Evolutionary conservation across 2,797 vertebrate species (phyloP).

Genomic region (Loris lydekkerianus): DNA sequence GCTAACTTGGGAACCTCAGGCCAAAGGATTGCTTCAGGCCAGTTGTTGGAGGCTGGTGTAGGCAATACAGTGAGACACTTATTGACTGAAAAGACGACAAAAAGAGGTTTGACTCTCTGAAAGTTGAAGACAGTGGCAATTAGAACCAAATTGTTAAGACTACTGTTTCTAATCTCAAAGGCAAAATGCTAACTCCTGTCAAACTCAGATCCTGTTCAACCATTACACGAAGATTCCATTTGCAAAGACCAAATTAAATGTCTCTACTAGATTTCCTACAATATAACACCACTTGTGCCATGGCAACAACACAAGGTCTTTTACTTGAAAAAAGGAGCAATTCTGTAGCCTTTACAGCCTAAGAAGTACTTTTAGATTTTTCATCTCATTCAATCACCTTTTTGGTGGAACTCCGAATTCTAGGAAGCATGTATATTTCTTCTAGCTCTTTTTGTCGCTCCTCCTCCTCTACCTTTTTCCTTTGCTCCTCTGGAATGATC

Average conservation of each 20-base stretch:
- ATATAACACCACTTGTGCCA: background rate
- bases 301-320: background rate
- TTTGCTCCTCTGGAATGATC: constrained; percentile 97
- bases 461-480: constrained; percentile 96
- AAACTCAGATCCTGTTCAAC: background rate
- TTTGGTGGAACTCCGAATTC: constrained; percentile 98
- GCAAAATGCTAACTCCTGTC: background rate
- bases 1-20: background rate
- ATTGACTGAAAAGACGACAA: background rate
- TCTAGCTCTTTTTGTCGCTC: constrained; percentile 97
- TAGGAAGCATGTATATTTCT: constrained; percentile 98
- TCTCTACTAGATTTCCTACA: background rate
- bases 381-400: constrained; percentile 88
- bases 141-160: background rate
- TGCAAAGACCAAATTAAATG: background rate
- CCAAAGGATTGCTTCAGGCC: background rate
- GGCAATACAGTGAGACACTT: background rate
- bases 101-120: background rate
- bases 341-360: background rate
- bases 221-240: background rate
- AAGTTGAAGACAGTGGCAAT: background rate
- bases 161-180: background rate
- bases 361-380: too few species aligned
- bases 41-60: background rate
- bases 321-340: background rate